A percentile compares a stretch with the other conserved stretches of the same genome.
Conservation (phyloP, 2,797 vertebrate genomes). For the Pipistrellus pygmaeus region DNA sequence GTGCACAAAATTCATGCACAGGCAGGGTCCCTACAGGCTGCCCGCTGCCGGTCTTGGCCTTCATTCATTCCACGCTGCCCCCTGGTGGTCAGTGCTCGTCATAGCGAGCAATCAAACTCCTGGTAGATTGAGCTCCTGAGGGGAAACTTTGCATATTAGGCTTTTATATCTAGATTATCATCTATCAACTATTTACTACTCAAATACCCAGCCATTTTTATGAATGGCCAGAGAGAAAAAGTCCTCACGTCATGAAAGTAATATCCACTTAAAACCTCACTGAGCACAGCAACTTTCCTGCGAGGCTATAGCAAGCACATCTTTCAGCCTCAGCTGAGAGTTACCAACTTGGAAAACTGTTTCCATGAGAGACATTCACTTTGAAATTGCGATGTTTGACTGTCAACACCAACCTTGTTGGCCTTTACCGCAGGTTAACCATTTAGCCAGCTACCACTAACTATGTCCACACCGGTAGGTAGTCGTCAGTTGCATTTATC, state of each 20-base stretch:
- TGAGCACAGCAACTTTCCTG: not conserved
- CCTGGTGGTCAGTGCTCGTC: no score
- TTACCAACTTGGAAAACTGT: not conserved
- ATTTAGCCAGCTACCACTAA: not conserved
- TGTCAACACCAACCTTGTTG: not conserved
- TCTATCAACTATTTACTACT: not conserved
- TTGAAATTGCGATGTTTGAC: not conserved
- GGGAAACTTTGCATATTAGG: no score
- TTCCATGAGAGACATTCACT: not conserved
- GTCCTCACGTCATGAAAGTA: not conserved
- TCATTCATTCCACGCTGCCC: no score
- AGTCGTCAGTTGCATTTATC: not conserved
- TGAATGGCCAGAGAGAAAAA: not conserved
- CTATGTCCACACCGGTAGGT: not conserved
- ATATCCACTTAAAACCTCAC: not conserved
- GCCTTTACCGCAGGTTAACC: not conserved
- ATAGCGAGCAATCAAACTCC: no score
- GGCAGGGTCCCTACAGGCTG: no score
- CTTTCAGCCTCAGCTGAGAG: not conserved
- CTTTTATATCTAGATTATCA: not conserved
- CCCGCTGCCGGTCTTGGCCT: no score
- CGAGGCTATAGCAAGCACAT: not conserved
- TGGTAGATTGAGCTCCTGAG: no score
- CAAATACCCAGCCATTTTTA: not conserved
- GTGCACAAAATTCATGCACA: no score